Evolutionary conservation across 2,888 invertebrate genomes (phyloP), one percentile per base, ranked within the genome.

Genomic region (Sepioteuthis lessoniana): DNA sequence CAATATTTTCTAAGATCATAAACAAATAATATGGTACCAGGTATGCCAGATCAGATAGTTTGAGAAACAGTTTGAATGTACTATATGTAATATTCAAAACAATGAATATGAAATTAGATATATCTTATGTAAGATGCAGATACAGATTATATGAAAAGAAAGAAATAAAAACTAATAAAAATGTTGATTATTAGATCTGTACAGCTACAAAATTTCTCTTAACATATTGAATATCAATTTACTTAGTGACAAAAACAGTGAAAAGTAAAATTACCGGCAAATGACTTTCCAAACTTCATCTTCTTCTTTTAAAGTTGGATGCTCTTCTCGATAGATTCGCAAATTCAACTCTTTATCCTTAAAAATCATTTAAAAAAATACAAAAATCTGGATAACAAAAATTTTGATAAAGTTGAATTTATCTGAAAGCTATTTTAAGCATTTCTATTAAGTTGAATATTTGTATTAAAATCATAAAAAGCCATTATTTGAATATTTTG

Each of bases 261-360:
- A 91, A 91, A 91, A 91, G 31, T 42, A 25, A 91, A 92, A 42
- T 94, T 97, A 98, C 98, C 98, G 98, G 95, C 99, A 99, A 95
- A 99, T 98, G 93, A 99, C 98, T 97, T 98, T 98, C 99, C 99
- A 99, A 31, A 98, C 98, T 97, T 99, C 99, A 50, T 96, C 95
- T 95, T 97, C 99, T 97, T 99, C 99, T 95, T 98, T 92, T 92
- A 92, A 46, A 47, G 46, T 92, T 92, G 92, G 92, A 47, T 92
- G 98, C 97, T 99, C 99, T 97, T 99, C 99, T 96, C 98, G 98
- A 97, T 99, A 99, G 93, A 99, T 98, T 95, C 99, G 98, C 95
- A 99, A 98, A 97, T 99, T 99, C 96, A 98, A 98, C 94, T 98
- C 98, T 95, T 98, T 98, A 94, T 97, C 97, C 97, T 99, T n/a